Percentiles rank a stretch among this genome's conserved stretches.
phyloP scores from a whole-genome alignment of 2,797 vertebrate genomes.

The Sebastes paucispinis region DNA sequence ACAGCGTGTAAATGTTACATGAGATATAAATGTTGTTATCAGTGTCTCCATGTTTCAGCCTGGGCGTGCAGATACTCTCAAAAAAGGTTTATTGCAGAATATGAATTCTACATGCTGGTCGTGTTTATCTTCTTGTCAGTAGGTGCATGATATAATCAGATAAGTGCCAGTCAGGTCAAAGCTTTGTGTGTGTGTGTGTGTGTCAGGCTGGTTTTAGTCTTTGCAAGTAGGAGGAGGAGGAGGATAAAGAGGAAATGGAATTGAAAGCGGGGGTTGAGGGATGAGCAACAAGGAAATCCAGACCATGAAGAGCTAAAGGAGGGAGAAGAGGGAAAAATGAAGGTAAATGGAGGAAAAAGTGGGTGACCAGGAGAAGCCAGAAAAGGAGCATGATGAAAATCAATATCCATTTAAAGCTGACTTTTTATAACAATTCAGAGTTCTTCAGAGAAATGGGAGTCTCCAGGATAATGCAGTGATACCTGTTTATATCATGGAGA shows the following conservation, averaged over 20 bases:
- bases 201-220: neutral
- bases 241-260: neutral
- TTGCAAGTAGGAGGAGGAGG: neutral
- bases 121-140: slow-evolving; percentile 22
- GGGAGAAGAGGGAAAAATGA: neutral
- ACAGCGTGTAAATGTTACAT: neutral
- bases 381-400: neutral
- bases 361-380: neutral
- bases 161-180: slow-evolving; percentile 4
- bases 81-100: slow-evolving; percentile 22
- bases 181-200: neutral
- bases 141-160: slow-evolving; percentile 21
- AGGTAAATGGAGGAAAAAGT: neutral
- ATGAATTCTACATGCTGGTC: slow-evolving; percentile 9
- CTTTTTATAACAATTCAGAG: neutral
- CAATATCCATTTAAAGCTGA: slow-evolving; percentile 7
- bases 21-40: slow-evolving; percentile 22
- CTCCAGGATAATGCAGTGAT: neutral
- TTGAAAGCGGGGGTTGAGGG: neutral
- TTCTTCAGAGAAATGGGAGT: neutral
- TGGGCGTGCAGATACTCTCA: slow-evolving; percentile 1
- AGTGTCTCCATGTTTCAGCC: neutral
- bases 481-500: neutral
- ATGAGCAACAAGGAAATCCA: neutral
- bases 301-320: neutral